phyloP scores from a whole-genome alignment of 2,797 vertebrate species.

The Coregonus suidteri region DNA sequence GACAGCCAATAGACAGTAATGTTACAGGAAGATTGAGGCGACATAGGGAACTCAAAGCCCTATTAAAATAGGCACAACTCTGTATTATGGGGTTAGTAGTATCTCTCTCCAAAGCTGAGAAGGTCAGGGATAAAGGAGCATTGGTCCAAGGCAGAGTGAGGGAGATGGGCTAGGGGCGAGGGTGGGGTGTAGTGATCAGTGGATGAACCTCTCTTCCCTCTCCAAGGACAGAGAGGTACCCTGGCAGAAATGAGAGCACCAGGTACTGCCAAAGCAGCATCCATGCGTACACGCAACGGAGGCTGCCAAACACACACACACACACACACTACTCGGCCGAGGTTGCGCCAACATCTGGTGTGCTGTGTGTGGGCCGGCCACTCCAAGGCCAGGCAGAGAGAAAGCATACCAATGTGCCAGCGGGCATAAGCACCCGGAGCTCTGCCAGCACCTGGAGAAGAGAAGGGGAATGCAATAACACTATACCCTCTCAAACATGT shows the following conservation, averaged over 20 bases:
- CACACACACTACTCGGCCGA: slow-evolving; percentile 6
- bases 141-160: neutral
- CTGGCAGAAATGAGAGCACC: neutral
- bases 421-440: slow-evolving; percentile 40
- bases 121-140: neutral
- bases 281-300: neutral
- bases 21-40: neutral
- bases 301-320: neutral
- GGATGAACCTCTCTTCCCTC: neutral
- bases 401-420: slow-evolving; percentile 29
- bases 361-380: slow-evolving; percentile 32
- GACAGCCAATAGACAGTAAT: slow-evolving; percentile 11
- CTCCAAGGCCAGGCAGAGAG: slow-evolving; percentile 42
- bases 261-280: neutral
- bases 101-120: neutral
- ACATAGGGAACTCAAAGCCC: neutral
- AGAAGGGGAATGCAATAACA: slow-evolving; percentile 32
- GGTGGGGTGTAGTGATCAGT: neutral
- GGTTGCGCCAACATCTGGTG: slow-evolving; percentile 39
- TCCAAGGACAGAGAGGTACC: neutral
- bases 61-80: neutral
- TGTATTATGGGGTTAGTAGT: slow-evolving; percentile 3
- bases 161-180: neutral
- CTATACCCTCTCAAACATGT: neutral
- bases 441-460: slow-evolving; percentile 43